Conservation (phyloP, 2,113 vertebrate genomes). For the Pituophis catenifer region DNA sequence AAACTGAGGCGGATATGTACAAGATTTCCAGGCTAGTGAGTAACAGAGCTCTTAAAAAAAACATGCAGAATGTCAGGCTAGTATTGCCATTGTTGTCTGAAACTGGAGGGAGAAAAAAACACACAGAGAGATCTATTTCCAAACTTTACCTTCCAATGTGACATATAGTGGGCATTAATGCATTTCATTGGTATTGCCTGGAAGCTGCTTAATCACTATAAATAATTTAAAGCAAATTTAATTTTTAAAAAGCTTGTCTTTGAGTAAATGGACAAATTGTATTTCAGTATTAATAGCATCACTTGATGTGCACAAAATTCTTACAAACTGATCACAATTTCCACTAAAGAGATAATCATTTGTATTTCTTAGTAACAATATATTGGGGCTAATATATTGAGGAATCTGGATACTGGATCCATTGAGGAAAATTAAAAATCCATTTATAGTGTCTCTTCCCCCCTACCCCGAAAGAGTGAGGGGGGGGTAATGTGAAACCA, state of each 20-base stretch:
- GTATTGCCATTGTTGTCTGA: not conserved
- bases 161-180: not conserved
- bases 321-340: not conserved
- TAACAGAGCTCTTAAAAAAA: not conserved
- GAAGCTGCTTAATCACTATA: not conserved
- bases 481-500: not conserved
- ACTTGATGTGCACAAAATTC: not conserved
- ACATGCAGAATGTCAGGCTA: not conserved
- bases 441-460: not conserved
- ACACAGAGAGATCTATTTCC: not conserved
- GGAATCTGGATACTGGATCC: not conserved
- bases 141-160: not conserved
- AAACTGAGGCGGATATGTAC: not conserved
- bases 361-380: not conserved
- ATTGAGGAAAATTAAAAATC: not conserved
- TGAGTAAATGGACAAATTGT: not conserved
- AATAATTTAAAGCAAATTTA: slow-evolving; percentile 6
- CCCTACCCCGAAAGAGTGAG: rapidly evolving
- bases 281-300: not conserved
- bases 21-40: not conserved
- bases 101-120: not conserved
- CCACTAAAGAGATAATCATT: not conserved
- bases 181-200: not conserved
- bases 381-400: not conserved
- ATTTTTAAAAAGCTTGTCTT: not conserved